Base-by-base conservation (phyloP, 1,140 invertebrate genomes). In the Drosophila pectinifera region DNA sequence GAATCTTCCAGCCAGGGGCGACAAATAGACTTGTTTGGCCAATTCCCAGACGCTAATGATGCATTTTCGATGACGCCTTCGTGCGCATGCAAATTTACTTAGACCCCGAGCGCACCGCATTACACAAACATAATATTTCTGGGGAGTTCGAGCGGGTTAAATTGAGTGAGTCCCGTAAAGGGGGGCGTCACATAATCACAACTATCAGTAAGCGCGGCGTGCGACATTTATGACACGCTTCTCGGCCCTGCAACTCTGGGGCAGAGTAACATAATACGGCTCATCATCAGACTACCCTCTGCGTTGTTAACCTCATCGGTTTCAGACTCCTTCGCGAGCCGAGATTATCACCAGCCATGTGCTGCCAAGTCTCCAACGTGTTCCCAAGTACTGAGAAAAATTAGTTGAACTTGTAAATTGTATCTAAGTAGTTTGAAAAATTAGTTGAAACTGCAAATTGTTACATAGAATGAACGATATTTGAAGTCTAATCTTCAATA, bases 11-110 rank as follows among this genome's bases (percentile, higher is more conserved):
- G 69, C 49, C 48, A 51, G 58, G 68, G 82, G 83, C 83, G 82
- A 88, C 82, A 86, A 86, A 86, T 86, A 86, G 79, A 88, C 83
- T 86, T 86, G 79, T 86, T 79, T 83, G 70, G 79, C 79, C 83
- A 83, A 86, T 88, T 83, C 79, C 75, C 79, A 73, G 83, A 78
- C 85, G 83, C 83, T 88, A 88, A 86, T 86, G 83, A 86, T 86
- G 83, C 83, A 86, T 86, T 86, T 88, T 86, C 72, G 83, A 83
- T 86, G 83, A 76, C 70, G 67, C 81, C 58, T 83, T 78, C 75
- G 75, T 79, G 83, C 65, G 51, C 75, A 86, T 86, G 75, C 75
- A 82, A 88, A 86, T 86, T 80, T 75, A n/a, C 59, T 48, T 16
- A 49, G 63, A 53, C 57, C 43, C 73, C 65, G 46, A 63, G 78